Percentiles rank a stretch among this genome's conserved stretches.
phyloP scores from a whole-genome alignment of 2,888 invertebrate genomes.

The Aspidiotus destructor region DNA sequence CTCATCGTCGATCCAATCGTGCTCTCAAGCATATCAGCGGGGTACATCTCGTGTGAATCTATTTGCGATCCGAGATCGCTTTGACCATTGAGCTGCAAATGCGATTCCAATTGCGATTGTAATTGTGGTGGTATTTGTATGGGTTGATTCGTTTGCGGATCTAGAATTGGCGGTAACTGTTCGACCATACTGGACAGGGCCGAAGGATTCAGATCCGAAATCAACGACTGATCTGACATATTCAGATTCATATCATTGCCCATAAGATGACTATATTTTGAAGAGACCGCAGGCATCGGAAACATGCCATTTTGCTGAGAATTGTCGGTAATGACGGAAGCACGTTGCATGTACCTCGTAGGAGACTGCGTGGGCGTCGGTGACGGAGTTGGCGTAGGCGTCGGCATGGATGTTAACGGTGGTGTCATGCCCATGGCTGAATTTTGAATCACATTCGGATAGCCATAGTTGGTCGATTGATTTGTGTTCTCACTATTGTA shows the following conservation, averaged over 20 bases:
- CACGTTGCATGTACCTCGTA: slow-evolving; percentile 35
- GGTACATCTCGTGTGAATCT: slow-evolving; percentile 22
- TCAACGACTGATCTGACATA: slow-evolving; percentile 25
- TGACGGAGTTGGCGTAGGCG: slow-evolving; percentile 45
- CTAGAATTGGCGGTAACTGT: slow-evolving; percentile 20
- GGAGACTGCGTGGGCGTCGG: slow-evolving; percentile 45
- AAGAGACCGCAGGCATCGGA: slow-evolving; percentile 23
- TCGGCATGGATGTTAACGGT: slow-evolving; percentile 22
- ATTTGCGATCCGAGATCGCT: slow-evolving; percentile 17
- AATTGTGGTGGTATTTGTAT: slow-evolving; percentile 26
- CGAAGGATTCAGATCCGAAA: slow-evolving; percentile 27
- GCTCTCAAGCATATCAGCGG: slow-evolving; percentile 30
- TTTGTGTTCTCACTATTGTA: slow-evolving; percentile 9
- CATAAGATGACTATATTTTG: slow-evolving; percentile 18
- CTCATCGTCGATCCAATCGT: slow-evolving; percentile 18
- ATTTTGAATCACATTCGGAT: slow-evolving; percentile 26
- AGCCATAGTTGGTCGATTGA: slow-evolving; percentile 15
- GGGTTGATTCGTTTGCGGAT: slow-evolving; percentile 25
- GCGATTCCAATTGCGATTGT: slow-evolving; percentile 26
- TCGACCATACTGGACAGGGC: slow-evolving; percentile 16
- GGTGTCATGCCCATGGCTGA: slow-evolving; percentile 9
- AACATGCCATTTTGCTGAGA: slow-evolving; percentile 28
- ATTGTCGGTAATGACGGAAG: slow-evolving; percentile 34
- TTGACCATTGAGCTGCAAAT: slow-evolving; percentile 23
- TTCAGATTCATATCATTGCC: slow-evolving; percentile 28